A percentile compares a stretch with the other conserved stretches of the same genome.
Conservation (phyloP, 2,113 vertebrate genomes). For the Stomatorhinus ivindoensis region DNA sequence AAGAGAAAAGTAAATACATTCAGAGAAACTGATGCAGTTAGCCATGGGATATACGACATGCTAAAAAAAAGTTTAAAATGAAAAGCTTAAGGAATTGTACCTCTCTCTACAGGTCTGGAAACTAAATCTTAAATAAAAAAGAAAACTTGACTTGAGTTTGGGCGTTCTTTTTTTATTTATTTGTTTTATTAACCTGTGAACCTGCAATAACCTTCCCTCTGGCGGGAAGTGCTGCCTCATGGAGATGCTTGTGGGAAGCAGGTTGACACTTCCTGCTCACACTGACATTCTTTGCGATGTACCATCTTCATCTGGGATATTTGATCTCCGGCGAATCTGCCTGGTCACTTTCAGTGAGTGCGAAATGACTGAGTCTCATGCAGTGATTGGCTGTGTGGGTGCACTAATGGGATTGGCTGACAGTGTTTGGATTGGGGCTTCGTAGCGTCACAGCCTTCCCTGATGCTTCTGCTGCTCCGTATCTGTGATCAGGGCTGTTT, state of each 20-base stretch:
- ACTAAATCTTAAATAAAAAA: conserved; percentile 91
- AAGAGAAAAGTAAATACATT: conserved; percentile 57
- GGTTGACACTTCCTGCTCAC: neutral
- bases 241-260: neutral
- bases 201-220: neutral
- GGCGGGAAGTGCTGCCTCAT: neutral
- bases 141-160: conserved; percentile 65
- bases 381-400: neutral
- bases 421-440: neutral
- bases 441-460: neutral
- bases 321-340: neutral
- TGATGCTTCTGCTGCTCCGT: neutral
- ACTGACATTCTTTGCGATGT: neutral
- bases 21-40: conserved; percentile 37
- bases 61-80: conserved; percentile 46
- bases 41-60: conserved; percentile 39
- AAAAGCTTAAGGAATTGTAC: conserved; percentile 73
- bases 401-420: neutral
- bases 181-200: neutral
- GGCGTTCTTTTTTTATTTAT: conserved; percentile 29
- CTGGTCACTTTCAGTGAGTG: neutral
- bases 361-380: neutral
- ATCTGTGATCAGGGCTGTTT: neutral
- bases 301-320: neutral
- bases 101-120: conserved; percentile 83